Evolutionary conservation across 1,140 invertebrate genomes (phyloP), one percentile per base, ranked within the genome.

Genomic region (Ceratitis capitata): DNA sequence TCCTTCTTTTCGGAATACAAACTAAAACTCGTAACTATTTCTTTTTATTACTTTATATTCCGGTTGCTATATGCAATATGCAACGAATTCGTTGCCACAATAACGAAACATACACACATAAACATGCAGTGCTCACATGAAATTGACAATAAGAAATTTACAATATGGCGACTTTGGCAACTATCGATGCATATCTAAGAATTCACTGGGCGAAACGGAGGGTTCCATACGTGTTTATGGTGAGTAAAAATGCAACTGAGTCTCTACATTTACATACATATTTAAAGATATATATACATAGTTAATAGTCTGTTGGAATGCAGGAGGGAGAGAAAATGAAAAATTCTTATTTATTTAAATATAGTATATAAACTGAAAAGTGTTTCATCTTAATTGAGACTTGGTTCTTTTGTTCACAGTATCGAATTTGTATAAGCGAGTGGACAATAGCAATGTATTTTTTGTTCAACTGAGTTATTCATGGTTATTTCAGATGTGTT

Each of bases 161-260:
- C 94, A 95, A 88, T 91, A 93, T 49, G 95, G 94, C 61, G 96
- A 97, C 92, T 97, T 97, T 89, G 96, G 96, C 85, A 97, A 95
- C 92, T 97, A 97, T 92, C 93, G 95, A 89, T 97, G 96, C 92
- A 96, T 97, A 91, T 97, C 97, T 84, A 98, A 98, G 92, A 99
- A 98, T 93, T 96, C 96, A 14, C 94, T 98, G n/a, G 98, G 98
- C 84, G 97, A 97, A 91, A 98, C 97, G 26, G 97, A 98, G 92
- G 97, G 97, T 86, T 96, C 95, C 58, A 98, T 99, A 92, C 94
- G 97, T 92, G 93, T 99, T 84, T 98, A 98, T 91, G 97, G 98
- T 98, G 95, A 95, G 90, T 88, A 86, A 83, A 53, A 35, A 84
- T 58, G 29, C 16, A 9, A 84, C 23, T 39, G 51, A 19, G 10